These are phyloP conservation scores for Neosilurus hyrtlii DNA, from an alignment of 2,797 vertebrate genomes.

Conservation along the genomic window DNA sequence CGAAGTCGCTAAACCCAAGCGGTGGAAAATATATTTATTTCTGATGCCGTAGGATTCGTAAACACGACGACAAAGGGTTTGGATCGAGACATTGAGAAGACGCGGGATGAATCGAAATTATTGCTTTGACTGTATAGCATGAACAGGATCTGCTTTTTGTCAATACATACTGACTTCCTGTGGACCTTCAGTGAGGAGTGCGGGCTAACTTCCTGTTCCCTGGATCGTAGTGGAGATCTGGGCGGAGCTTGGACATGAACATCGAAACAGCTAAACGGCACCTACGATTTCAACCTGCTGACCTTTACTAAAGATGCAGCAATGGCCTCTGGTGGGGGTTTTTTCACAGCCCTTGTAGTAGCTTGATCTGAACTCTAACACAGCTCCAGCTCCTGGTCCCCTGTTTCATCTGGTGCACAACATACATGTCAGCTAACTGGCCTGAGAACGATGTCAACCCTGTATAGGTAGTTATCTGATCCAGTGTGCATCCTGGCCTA, in stretches of 20 bases:
- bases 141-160: background rate
- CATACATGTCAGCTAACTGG: slow-evolving; percentile 17
- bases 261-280: background rate
- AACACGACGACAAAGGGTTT: background rate
- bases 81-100: background rate
- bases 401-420: background rate
- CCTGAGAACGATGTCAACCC: slow-evolving; percentile 39
- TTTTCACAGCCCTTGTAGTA: slow-evolving; percentile 18
- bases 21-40: background rate
- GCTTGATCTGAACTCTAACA: slow-evolving; percentile 4
- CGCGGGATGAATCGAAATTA: slow-evolving; percentile 10
- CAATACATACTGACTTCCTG: background rate
- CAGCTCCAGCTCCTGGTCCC: background rate
- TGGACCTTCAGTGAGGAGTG: background rate
- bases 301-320: background rate
- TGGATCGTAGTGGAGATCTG: background rate
- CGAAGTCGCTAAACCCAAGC: background rate
- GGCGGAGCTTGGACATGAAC: too few species aligned
- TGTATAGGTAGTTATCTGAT: slow-evolving; percentile 45
- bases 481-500: slow-evolving; percentile 32
- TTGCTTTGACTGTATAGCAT: slow-evolving; percentile 29
- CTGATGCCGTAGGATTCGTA: background rate
- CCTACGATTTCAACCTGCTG: background rate
- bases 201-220: background rate
- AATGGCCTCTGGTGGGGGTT: background rate